Conservation (phyloP, 2,797 vertebrate species). For the Acipenser transmontanus region DNA sequence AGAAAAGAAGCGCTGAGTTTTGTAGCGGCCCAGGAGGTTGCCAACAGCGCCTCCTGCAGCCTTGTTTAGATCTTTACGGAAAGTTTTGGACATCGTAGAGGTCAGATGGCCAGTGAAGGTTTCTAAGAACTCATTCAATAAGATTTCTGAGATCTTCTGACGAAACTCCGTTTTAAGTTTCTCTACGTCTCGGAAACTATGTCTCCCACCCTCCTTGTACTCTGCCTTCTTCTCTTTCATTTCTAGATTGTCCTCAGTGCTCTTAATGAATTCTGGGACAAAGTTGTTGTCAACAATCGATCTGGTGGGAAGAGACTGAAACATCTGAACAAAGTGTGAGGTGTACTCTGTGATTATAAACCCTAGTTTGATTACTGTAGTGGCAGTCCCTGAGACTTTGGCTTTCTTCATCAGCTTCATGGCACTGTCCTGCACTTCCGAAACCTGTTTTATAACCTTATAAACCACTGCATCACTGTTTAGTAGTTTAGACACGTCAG, state of each 20-base stretch:
- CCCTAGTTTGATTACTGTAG: not conserved
- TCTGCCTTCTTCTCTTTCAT: not conserved
- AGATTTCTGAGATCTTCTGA: not conserved
- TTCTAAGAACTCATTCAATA: not conserved
- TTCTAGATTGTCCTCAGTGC: slow-evolving; percentile 4
- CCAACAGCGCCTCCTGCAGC: not conserved
- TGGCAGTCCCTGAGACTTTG: not conserved
- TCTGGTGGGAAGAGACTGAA: slow-evolving; percentile 9
- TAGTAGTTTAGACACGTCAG: not conserved
- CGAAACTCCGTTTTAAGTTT: slow-evolving; percentile 17
- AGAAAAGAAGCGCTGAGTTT: slow-evolving; percentile 21
- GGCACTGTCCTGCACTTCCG: slow-evolving; percentile 11
- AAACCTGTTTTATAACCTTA: slow-evolving; percentile 14
- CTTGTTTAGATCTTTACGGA: slow-evolving; percentile 1
- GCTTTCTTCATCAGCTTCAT: slow-evolving; percentile 8
- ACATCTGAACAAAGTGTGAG: not conserved
- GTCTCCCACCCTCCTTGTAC: slow-evolving; percentile 24
- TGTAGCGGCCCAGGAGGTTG: slow-evolving; percentile 9
- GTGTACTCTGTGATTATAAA: slow-evolving; percentile 3
- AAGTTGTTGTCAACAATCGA: slow-evolving; percentile 8
- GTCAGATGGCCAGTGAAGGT: slow-evolving; percentile 3
- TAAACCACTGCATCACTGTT: not conserved
- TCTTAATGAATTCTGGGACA: slow-evolving; percentile 16
- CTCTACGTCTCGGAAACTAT: slow-evolving; percentile 15
- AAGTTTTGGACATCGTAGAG: not conserved